Conservation (phyloP, 2,888 invertebrate genomes). For the Drosophila ustulata region DNA sequence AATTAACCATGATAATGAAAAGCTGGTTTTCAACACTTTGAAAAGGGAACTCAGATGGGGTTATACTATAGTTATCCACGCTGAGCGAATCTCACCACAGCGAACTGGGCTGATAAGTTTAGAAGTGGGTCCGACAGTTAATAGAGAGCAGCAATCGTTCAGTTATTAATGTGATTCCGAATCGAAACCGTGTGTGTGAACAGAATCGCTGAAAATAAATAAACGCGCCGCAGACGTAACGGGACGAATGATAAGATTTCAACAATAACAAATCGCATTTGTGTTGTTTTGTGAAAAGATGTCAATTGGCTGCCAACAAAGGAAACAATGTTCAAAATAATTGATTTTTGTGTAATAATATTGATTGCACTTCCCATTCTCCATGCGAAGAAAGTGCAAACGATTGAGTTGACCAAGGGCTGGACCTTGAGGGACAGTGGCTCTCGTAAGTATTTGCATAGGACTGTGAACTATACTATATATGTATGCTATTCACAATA, state of each 20-base stretch:
- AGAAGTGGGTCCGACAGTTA: conserved; percentile 38
- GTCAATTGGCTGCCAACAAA: conserved; percentile 26
- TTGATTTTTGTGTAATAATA: conserved; percentile 17
- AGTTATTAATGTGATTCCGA: conserved; percentile 58
- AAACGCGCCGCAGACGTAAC: neutral
- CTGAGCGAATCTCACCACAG: conserved; percentile 50
- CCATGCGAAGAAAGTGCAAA: conserved; percentile 60
- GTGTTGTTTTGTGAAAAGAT: conserved; percentile 9
- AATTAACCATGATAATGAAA: neutral
- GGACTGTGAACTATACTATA: neutral
- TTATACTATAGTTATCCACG: conserved; percentile 10
- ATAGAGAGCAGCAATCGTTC: conserved; percentile 34
- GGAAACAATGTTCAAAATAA: conserved; percentile 37
- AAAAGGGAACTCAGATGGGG: neutral
- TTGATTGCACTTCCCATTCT: conserved; percentile 3
- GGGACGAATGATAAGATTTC: conserved; percentile 46
- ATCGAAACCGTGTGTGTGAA: conserved; percentile 33
- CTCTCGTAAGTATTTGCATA: conserved; percentile 64
- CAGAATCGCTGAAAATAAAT: conserved; percentile 7
- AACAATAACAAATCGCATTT: conserved; percentile 20
- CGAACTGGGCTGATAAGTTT: conserved; percentile 46
- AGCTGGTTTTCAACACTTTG: neutral
- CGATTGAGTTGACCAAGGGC: conserved; percentile 66
- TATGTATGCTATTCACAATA: too few species aligned
- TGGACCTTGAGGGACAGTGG: conserved; percentile 78